Evolutionary conservation across 2,113 vertebrate genomes (phyloP).

Genomic region (Rhineura floridana): DNA sequence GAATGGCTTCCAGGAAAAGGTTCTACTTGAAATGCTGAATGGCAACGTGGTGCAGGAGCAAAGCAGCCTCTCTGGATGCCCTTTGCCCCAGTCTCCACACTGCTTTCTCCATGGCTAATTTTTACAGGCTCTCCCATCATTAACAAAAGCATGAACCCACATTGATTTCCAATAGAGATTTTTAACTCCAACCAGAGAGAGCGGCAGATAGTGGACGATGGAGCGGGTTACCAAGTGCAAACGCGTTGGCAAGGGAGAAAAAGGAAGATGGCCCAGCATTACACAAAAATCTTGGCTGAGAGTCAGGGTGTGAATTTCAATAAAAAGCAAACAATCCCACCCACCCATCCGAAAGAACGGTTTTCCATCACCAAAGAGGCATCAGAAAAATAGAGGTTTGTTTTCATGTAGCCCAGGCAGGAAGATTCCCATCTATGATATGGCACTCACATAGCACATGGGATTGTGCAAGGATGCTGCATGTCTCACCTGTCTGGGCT

Average conservation of each 20-base stretch:
- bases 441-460: not conserved
- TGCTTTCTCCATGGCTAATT: slow-evolving; percentile 30
- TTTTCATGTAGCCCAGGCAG: not conserved
- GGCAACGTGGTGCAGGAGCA: not conserved
- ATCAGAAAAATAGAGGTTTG: not conserved
- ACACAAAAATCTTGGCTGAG: not conserved
- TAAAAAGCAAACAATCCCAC: no score
- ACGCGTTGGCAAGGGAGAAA: not conserved
- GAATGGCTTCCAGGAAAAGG: not conserved
- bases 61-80: not conserved
- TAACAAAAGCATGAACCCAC: slow-evolving; percentile 29
- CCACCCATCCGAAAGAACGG: no score
- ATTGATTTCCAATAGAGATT: slow-evolving; percentile 32
- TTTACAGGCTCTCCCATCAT: slow-evolving; percentile 27
- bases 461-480: no score
- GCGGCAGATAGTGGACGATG: not conserved
- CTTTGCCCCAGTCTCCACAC: slow-evolving; percentile 20
- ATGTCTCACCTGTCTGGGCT: not conserved
- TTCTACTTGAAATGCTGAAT: not conserved
- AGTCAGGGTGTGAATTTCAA: not conserved
- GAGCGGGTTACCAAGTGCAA: not conserved
- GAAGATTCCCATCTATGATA: not conserved
- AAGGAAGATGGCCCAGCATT: not conserved
- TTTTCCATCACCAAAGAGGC: not conserved
- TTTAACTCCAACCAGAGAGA: not conserved